Conservation (phyloP, 2,113 vertebrate species). For the Eulemur macaco region DNA sequence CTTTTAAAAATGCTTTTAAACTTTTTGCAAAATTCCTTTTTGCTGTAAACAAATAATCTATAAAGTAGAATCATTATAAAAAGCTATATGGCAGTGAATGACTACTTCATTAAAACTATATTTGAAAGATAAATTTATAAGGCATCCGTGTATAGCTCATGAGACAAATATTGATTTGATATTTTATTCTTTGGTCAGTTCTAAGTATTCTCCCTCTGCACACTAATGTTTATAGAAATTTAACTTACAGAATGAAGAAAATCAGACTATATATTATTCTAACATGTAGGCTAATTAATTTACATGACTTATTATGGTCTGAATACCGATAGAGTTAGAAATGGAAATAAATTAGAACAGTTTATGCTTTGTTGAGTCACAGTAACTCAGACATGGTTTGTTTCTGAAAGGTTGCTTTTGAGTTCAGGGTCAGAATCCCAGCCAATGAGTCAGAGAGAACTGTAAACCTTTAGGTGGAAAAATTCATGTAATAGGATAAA, state of each 20-base stretch:
- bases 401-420: not conserved
- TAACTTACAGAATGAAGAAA: not conserved
- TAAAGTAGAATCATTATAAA: constrained; percentile 7
- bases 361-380: not conserved
- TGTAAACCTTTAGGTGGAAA: not conserved
- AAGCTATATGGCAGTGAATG: not conserved
- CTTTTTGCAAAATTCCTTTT: not conserved
- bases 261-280: not conserved
- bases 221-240: not conserved
- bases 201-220: not conserved
- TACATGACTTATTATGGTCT: not conserved
- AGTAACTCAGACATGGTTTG: not conserved
- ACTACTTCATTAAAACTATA: not conserved
- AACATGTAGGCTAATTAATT: not conserved
- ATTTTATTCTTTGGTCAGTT: not conserved
- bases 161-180: not conserved
- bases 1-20: not conserved
- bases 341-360: not conserved
- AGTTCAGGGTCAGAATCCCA: not conserved
- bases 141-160: not conserved
- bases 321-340: not conserved
- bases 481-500: not conserved
- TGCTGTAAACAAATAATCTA: not conserved
- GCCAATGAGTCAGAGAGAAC: not conserved
- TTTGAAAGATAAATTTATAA: not conserved